These are phyloP conservation scores for Eulemur macaco DNA, from an alignment of 2,113 vertebrate species.

Conservation along the genomic window DNA sequence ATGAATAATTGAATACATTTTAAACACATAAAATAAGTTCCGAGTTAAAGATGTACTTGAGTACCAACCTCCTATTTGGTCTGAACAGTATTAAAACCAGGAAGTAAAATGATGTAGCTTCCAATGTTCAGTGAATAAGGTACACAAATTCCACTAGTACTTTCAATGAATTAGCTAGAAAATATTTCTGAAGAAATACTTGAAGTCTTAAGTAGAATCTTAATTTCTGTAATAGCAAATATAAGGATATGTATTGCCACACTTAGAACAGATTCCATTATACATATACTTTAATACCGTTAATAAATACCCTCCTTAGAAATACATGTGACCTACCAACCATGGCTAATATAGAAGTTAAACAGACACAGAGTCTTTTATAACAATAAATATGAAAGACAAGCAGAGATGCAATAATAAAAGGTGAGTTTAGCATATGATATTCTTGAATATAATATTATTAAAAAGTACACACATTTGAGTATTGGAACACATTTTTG, in stretches of 20 bases:
- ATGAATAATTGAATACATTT: neutral
- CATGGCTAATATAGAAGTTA: neutral
- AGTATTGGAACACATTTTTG: neutral
- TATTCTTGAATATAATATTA: neutral
- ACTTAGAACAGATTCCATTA: neutral
- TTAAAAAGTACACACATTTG: neutral
- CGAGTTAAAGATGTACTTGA: neutral
- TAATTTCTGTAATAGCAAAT: slow-evolving; percentile 13
- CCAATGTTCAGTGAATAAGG: neutral
- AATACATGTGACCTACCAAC: neutral
- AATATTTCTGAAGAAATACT: slow-evolving; percentile 15
- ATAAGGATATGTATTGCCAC: neutral
- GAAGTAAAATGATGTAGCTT: neutral
- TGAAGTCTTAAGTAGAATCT: neutral
- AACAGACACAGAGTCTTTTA: neutral
- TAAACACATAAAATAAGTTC: neutral
- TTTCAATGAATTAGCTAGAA: neutral
- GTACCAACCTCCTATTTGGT: neutral
- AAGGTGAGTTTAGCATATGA: neutral
- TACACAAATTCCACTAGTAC: neutral
- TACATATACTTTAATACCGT: neutral
- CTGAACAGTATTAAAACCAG: neutral
- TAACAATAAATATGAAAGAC: neutral
- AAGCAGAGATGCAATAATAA: neutral
- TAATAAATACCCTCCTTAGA: neutral